Percentiles rank a stretch among this genome's conserved stretches.
These are phyloP conservation scores for Telmatherina bonti DNA, from an alignment of 2,797 vertebrate species.

Conservation along the genomic window DNA sequence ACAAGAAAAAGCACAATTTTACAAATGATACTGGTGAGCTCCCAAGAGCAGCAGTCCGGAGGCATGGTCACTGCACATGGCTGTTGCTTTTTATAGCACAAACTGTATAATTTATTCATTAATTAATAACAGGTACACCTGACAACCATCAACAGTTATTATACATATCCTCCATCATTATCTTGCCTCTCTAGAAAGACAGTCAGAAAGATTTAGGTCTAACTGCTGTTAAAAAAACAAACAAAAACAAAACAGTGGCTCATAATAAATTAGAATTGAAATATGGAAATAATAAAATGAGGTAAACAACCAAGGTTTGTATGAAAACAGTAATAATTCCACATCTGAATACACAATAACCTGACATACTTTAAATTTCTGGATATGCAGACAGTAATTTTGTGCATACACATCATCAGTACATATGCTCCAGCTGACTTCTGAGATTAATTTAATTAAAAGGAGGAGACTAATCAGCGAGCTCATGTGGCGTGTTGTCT, in stretches of 20 bases:
- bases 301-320: background rate
- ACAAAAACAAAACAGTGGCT: constrained; percentile 6
- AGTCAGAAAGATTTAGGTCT: constrained; percentile 19
- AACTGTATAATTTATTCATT: constrained; percentile 17
- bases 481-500: constrained; percentile 6
- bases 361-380: background rate
- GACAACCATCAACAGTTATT: constrained; percentile 34
- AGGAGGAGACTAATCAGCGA: constrained; percentile 21
- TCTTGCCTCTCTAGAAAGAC: constrained; percentile 2
- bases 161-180: background rate
- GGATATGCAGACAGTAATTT: constrained; percentile 7
- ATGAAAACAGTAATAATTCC: background rate
- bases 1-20: constrained; percentile 16
- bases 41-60: background rate
- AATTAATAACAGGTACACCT: constrained; percentile 37
- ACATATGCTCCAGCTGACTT: constrained; percentile 12
- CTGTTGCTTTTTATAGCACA: constrained; percentile 34
- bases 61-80: background rate
- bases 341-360: background rate
- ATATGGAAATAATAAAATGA: background rate
- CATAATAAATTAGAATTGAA: background rate
- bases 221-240: constrained; percentile 1
- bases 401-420: background rate
- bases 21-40: constrained; percentile 13
- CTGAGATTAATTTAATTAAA: constrained; percentile 22